Evolutionary conservation across 2,113 vertebrate genomes (phyloP).

Genomic region (Xiphophorus couchianus): DNA sequence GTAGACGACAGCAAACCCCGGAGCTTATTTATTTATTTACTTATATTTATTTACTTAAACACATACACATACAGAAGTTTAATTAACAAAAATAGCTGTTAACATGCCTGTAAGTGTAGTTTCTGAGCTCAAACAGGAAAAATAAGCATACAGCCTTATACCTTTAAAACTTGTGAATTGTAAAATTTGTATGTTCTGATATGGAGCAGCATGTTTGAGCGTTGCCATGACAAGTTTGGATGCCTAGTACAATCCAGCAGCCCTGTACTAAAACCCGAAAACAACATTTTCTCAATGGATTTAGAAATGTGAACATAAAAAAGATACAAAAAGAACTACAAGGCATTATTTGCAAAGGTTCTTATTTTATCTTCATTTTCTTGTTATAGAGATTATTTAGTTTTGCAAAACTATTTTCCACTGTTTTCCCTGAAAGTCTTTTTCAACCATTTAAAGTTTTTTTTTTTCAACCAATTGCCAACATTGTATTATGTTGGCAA

Average conservation of each 20-base stretch:
- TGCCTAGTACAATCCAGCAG: not conserved
- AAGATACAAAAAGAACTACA: not conserved
- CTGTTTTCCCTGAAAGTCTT: not conserved
- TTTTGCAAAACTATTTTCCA: not conserved
- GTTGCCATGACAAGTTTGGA: not conserved
- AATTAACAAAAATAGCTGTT: not conserved
- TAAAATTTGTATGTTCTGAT: not conserved
- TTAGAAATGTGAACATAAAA: not conserved
- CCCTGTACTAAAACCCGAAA: no score
- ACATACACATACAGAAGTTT: not conserved
- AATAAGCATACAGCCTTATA: not conserved
- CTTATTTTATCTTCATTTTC: no score
- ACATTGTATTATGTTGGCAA: no score
- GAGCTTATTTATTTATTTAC: not conserved
- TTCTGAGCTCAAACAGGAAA: not conserved
- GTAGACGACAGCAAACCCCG: not conserved
- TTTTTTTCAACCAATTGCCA: no score
- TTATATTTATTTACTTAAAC: no score
- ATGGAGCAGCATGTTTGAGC: not conserved
- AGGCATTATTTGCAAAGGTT: not conserved
- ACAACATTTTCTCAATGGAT: not conserved
- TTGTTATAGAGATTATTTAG: not conserved
- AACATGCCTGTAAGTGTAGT: not conserved
- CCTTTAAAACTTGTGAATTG: not conserved
- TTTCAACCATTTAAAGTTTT: not conserved